Conservation (phyloP, 2,888 invertebrate species). For the Cephus nigrinus region DNA sequence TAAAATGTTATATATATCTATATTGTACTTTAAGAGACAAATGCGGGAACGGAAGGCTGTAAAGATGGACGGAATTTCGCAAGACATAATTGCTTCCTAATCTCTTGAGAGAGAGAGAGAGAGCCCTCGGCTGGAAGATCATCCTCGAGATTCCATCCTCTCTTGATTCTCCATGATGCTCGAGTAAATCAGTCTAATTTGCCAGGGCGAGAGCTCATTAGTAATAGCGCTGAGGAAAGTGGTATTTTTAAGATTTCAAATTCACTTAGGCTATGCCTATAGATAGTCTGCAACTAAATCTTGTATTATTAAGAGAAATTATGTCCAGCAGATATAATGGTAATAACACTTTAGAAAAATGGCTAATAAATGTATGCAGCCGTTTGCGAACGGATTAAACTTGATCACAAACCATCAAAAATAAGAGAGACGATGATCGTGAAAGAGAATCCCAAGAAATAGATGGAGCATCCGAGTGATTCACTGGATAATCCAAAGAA, state of each 20-base stretch:
- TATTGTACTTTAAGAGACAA: not conserved
- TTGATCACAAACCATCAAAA: not conserved
- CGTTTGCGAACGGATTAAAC: not conserved
- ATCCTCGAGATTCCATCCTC: slow-evolving; percentile 16
- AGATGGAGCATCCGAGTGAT: not conserved
- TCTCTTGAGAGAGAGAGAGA: slow-evolving; percentile 19
- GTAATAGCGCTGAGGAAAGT: not conserved
- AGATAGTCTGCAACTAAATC: not conserved
- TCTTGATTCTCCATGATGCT: not conserved
- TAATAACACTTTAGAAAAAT: not conserved
- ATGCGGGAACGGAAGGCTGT: slow-evolving; percentile 7
- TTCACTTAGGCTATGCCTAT: not conserved
- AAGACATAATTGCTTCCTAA: slow-evolving; percentile 23
- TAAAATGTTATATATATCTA: not conserved
- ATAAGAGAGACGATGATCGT: not conserved
- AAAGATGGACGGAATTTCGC: slow-evolving; percentile 13
- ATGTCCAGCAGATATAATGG: not conserved
- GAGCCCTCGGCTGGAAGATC: slow-evolving; percentile 21
- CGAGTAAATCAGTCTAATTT: slow-evolving; percentile 6
- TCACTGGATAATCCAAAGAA: slow-evolving; percentile 30
- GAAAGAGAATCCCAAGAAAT: not conserved
- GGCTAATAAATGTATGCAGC: not conserved
- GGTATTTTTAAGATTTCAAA: not conserved
- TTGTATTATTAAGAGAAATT: not conserved
- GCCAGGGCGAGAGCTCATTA: not conserved